Base-by-base conservation (phyloP, 2,888 invertebrate genomes). In the Aelia acuminata region DNA sequence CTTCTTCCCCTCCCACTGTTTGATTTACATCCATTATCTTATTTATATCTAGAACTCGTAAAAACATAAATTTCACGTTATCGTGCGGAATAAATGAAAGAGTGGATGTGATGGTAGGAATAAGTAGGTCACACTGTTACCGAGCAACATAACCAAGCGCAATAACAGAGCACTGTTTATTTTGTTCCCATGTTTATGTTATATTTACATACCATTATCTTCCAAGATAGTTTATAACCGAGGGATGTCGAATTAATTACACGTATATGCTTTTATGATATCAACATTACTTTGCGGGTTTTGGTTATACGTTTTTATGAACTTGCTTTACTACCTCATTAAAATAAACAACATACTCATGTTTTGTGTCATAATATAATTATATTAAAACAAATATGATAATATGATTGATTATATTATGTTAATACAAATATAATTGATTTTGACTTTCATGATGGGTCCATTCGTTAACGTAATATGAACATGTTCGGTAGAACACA, bases 171-270 rank as follows among this genome's bases (percentile, higher is more conserved):
- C 31, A 70, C 63, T 70, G 63, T 35, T 70, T 70, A 70, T 70
- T 70, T 70, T 70, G 63, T 70, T 35, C 63, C n/a, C 31, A 70
- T 70, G 63, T 70, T 70, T 70, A 70, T 70, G 31, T 70, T 70
- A 70, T 70, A 70, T 70, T 70, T 70, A 70, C 63, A 70, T 70
- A 70, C 63, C 63, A 70, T 70, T 70, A 70, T 35, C 63, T 70
- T 70, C 4, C 35, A 70, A 70, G 63, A 70, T 70, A 70, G 63
- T 70, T 70, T 70, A 35, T 70, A 70, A 18, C 63, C 5, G 7
- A 35, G 35, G 63, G 31, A 35, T 35, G 7, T 35, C 63, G 31
- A 70, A 8, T 70, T 70, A 70, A 70, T 70, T 70, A 70, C 15
- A 5, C 63, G 5, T 70, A 35, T 22, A 70, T 35, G 31, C 31